Evolutionary conservation across 2,888 invertebrate genomes (phyloP).

Genomic region (Tachina grossa): DNA sequence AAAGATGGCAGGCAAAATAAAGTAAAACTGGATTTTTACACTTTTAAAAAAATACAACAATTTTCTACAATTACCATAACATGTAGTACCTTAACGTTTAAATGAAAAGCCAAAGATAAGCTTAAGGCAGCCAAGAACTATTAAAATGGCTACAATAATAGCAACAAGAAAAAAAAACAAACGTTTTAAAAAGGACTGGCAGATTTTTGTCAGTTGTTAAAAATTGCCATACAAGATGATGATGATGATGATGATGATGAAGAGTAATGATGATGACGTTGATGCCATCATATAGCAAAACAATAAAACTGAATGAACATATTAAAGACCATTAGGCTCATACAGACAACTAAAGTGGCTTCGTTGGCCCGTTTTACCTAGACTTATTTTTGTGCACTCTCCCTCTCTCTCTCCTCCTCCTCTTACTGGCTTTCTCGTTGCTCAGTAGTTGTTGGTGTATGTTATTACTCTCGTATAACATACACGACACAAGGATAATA

Average conservation of each 20-base stretch:
- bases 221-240: conserved; percentile 56
- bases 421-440: no score
- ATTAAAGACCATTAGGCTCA: conserved; percentile 83
- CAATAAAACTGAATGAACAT: conserved; percentile 73
- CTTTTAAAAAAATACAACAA: conserved; percentile 73
- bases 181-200: conserved; percentile 32
- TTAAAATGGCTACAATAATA: conserved; percentile 66
- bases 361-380: conserved; percentile 72
- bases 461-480: conserved; percentile 1
- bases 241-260: conserved; percentile 6
- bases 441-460: conserved; percentile 8
- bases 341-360: conserved; percentile 83
- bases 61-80: conserved; percentile 79
- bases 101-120: conserved; percentile 59
- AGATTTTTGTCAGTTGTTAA: conserved; percentile 74
- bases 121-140: conserved; percentile 70
- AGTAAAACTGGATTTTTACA: conserved; percentile 58
- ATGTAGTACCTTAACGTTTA: conserved; percentile 69
- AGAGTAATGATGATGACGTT: neutral
- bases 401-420: neutral
- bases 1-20: conserved; percentile 13
- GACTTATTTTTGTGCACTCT: conserved; percentile 35
- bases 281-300: conserved; percentile 56
- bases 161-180: conserved; percentile 20
- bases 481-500: conserved; percentile 61